Evolutionary conservation across 1,140 invertebrate genomes (phyloP).

Genomic region (Hermetia illucens): DNA sequence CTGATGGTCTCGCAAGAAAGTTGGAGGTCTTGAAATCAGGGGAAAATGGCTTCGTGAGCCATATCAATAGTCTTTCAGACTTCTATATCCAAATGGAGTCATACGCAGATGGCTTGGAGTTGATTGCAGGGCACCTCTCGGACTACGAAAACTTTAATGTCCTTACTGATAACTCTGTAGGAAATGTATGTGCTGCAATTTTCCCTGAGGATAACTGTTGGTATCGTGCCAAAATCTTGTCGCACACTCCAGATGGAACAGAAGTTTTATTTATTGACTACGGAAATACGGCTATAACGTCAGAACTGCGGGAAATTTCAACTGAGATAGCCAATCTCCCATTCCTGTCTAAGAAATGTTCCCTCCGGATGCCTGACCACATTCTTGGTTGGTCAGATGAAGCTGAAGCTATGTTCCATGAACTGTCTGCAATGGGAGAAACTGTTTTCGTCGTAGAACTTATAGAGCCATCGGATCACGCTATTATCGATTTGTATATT

Average conservation of each 20-base stretch:
- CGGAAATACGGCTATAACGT: constrained; percentile 48
- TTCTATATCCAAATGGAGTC: constrained; percentile 57
- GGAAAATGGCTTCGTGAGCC: constrained; percentile 45
- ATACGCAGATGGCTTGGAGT: constrained; percentile 42
- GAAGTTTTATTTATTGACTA: constrained; percentile 61
- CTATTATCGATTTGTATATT: constrained; percentile 44
- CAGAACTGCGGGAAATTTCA: constrained; percentile 43
- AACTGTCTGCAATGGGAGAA: constrained; percentile 45
- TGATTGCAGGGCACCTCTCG: constrained; percentile 42
- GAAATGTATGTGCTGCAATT: constrained; percentile 48
- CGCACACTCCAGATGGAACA: constrained; percentile 40
- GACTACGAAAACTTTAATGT: background rate
- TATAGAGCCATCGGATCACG: constrained; percentile 42
- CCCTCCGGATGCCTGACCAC: constrained; percentile 41
- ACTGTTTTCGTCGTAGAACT: constrained; percentile 47
- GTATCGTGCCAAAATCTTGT: constrained; percentile 52
- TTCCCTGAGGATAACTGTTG: constrained; percentile 52
- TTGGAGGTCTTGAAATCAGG: constrained; percentile 35
- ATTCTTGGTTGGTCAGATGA: constrained; percentile 44
- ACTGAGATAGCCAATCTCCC: constrained; percentile 43
- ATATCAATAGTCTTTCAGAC: constrained; percentile 47
- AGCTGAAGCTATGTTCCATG: constrained; percentile 45
- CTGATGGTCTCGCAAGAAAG: constrained; percentile 34
- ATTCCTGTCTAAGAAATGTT: constrained; percentile 45
- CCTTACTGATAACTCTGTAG: constrained; percentile 29